Evolutionary conservation across 2,888 invertebrate genomes (phyloP).

Genomic region (Taenaris catops): DNA sequence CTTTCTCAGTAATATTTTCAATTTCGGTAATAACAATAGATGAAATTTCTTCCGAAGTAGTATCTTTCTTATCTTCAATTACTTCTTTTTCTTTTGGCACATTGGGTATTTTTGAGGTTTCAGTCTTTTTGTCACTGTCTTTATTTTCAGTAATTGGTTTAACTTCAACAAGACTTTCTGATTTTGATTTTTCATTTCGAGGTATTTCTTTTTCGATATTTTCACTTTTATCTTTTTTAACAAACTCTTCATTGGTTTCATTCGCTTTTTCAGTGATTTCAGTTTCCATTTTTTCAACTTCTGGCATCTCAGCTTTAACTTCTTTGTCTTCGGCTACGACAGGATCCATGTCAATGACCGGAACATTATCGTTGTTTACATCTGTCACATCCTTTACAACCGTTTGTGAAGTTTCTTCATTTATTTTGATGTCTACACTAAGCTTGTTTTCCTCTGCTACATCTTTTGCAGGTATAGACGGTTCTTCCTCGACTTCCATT

Average conservation of each 20-base stretch:
- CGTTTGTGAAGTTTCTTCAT: conserved; percentile 14
- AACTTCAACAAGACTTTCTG: conserved; percentile 9
- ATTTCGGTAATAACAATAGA: conserved; percentile 47
- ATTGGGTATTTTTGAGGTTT: conserved; percentile 21
- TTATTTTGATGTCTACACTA: conserved; percentile 18
- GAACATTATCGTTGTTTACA: conserved; percentile 39
- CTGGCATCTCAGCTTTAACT: conserved; percentile 43
- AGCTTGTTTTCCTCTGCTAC: conserved; percentile 21
- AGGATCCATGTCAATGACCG: conserved; percentile 39
- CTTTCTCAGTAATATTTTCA: conserved; percentile 52
- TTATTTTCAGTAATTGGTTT: conserved; percentile 2
- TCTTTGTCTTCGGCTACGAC: conserved; percentile 32
- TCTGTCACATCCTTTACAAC: conserved; percentile 30
- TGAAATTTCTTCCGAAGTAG: conserved; percentile 38
- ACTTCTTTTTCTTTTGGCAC: conserved; percentile 40
- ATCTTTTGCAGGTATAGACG: conserved; percentile 15
- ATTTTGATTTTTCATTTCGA: too few species aligned
- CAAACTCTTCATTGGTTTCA: too few species aligned
- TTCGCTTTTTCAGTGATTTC: conserved; percentile 26
- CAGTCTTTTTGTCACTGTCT: conserved; percentile 13
- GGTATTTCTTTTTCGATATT: conserved; percentile 6
- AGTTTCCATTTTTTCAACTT: conserved; percentile 46
- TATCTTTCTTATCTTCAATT: conserved; percentile 23
- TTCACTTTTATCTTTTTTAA: conserved; percentile 15
- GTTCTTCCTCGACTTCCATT: conserved; percentile 48